phyloP scores from a whole-genome alignment of 2,888 invertebrate species.

The Parnassius apollo region DNA sequence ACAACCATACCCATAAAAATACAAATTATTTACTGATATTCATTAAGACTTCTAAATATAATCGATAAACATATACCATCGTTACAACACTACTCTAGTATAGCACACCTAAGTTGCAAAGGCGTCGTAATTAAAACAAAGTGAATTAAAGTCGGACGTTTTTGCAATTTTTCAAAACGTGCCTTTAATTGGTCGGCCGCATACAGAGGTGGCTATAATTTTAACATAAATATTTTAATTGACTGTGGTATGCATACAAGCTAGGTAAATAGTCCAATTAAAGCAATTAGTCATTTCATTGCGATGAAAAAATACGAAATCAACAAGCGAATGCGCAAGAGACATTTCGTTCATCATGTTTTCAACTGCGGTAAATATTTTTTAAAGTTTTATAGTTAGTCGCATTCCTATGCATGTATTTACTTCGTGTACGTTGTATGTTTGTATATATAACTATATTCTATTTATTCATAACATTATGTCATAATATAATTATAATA shows the following conservation, averaged over 20 bases:
- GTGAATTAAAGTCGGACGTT: constrained; percentile 9
- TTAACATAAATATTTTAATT: constrained; percentile 27
- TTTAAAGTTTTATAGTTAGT: too few relatives aligned
- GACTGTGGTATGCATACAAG: constrained; percentile 11
- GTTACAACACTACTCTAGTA: background rate
- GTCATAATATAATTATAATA: too few relatives aligned
- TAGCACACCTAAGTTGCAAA: background rate
- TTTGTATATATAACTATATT: too few relatives aligned
- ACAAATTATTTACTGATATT: too few relatives aligned
- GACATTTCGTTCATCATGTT: background rate
- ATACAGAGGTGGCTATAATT: constrained; percentile 11
- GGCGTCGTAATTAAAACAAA: constrained; percentile 11
- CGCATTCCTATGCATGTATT: too few relatives aligned
- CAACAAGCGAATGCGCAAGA: background rate
- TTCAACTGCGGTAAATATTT: too few relatives aligned
- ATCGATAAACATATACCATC: background rate
- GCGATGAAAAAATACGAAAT: constrained; percentile 5
- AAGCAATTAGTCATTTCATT: constrained; percentile 16
- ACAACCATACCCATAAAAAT: too few relatives aligned
- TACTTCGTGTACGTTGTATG: too few relatives aligned
- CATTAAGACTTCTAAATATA: background rate
- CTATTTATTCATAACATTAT: too few relatives aligned
- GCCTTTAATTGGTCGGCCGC: constrained; percentile 16
- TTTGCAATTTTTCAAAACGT: constrained; percentile 10
- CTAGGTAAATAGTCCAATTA: constrained; percentile 19